Percentiles rank a stretch among this genome's conserved stretches.
Conservation (phyloP, 92 coral and sea anemone species). For the Metridium senile region DNA sequence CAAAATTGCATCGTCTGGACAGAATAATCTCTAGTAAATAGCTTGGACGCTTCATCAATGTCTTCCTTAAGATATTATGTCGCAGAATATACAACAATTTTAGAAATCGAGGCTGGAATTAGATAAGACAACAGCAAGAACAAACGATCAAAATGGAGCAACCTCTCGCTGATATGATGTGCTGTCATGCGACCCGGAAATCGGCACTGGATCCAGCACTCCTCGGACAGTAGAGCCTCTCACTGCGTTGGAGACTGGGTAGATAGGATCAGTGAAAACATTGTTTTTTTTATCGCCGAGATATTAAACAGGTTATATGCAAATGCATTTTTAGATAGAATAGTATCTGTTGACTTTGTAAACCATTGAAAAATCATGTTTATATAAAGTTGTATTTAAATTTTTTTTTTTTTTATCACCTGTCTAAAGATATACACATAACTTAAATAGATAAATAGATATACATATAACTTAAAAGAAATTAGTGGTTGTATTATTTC, state of each 20-base stretch:
- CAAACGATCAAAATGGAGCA: background rate
- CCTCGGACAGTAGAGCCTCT: constrained; percentile 12
- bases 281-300: background rate
- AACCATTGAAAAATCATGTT: too few species aligned
- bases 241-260: background rate
- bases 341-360: too few species aligned
- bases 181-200: constrained; percentile 87
- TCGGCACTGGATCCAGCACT: constrained; percentile 37
- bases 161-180: constrained; percentile 26
- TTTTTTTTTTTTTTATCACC: too few species aligned
- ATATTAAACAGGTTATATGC: too few species aligned
- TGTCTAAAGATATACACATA: too few species aligned
- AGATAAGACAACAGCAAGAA: background rate
- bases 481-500: too few species aligned
- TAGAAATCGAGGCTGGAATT: constrained; percentile 1
- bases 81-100: background rate
- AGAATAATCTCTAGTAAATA: background rate
- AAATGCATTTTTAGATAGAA: too few species aligned
- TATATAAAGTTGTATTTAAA: too few species aligned
- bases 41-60: constrained; percentile 12
- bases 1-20: constrained; percentile 23
- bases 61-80: constrained; percentile 10
- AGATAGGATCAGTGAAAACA: too few species aligned
- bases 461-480: too few species aligned
- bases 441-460: too few species aligned